Percentiles rank a stretch among this genome's conserved stretches.
Evolutionary conservation across 1,140 invertebrate species (phyloP).

Genomic region (Tetragonula clypearis): DNA sequence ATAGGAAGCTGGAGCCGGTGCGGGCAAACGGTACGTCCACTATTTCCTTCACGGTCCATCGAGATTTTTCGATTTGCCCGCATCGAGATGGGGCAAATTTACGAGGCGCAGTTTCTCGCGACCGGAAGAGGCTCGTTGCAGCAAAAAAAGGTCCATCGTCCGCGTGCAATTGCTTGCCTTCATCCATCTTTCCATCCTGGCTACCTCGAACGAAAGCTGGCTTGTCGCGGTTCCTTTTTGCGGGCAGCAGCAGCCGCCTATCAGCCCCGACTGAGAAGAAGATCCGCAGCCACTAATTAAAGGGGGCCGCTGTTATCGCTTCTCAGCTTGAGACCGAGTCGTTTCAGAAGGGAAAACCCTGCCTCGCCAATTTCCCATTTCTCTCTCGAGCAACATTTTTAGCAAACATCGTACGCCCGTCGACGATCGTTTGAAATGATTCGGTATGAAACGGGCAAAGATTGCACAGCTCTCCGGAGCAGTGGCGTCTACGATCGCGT

Average conservation of each 20-base stretch:
- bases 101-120: conserved; percentile 1
- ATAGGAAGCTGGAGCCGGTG: background rate
- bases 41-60: conserved; percentile 25
- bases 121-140: background rate
- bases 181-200: conserved; percentile 8
- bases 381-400: background rate
- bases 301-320: conserved; percentile 20
- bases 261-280: background rate
- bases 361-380: too few species aligned
- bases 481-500: background rate
- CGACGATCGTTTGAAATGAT: background rate
- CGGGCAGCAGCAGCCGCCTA: background rate
- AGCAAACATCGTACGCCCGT: background rate
- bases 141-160: background rate
- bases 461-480: background rate
- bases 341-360: too few species aligned
- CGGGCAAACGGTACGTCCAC: conserved; percentile 2
- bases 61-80: conserved; percentile 33
- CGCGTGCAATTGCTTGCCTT: conserved; percentile 26
- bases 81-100: conserved; percentile 15
- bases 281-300: conserved; percentile 21
- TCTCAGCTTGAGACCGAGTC: background rate
- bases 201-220: conserved; percentile 3
- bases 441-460: background rate
- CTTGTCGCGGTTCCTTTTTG: background rate